phyloP scores from a whole-genome alignment of 2,113 vertebrate species.

The Elgaria multicarinata region DNA sequence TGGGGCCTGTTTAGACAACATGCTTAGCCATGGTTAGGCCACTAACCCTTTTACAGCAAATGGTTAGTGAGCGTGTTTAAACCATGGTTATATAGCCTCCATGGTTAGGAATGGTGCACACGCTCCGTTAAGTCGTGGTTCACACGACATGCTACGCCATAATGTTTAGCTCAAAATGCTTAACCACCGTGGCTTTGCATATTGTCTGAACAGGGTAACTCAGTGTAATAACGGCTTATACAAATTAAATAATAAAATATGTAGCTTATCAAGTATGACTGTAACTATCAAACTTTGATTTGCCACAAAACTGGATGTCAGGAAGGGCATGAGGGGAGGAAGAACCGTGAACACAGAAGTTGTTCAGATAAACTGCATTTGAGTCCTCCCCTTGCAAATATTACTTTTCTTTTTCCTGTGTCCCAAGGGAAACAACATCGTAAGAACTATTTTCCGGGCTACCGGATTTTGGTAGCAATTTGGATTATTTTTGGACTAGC shows the following conservation, averaged over 20 bases:
- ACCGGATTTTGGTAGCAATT: slow-evolving; percentile 58
- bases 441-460: slow-evolving; percentile 62
- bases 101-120: no score
- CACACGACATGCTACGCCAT: no score
- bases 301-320: neutral
- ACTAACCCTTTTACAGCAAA: no score
- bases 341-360: neutral
- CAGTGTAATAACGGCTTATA: neutral
- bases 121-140: no score
- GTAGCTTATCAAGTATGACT: neutral
- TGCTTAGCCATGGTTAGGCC: no score
- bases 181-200: no score
- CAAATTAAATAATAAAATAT: no score
- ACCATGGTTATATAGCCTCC: no score
- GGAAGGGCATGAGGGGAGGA: neutral
- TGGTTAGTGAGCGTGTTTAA: no score
- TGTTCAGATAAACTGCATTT: slow-evolving; percentile 18
- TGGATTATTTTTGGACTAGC: slow-evolving; percentile 77
- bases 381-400: slow-evolving; percentile 3
- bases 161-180: no score
- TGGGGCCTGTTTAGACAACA: no score
- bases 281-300: neutral
- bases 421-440: slow-evolving; percentile 56
- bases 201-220: no score
- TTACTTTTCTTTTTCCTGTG: slow-evolving; percentile 28